Percentiles rank a stretch among this genome's conserved stretches.
phyloP scores from a whole-genome alignment of 2,888 invertebrate genomes.

The Sisyra nigra region DNA sequence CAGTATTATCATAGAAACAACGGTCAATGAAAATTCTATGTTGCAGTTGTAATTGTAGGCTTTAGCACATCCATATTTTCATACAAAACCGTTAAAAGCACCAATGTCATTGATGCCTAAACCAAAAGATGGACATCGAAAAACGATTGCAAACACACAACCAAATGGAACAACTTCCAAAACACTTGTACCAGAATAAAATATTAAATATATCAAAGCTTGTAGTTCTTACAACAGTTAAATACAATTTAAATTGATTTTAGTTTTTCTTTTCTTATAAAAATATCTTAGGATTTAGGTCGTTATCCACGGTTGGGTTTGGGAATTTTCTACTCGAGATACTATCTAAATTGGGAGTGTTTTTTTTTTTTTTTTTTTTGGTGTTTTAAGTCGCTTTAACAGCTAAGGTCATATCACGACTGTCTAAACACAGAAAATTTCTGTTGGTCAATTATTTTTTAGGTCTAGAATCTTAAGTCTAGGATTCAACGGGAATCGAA shows the following conservation, averaged over 20 bases:
- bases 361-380: too few species aligned
- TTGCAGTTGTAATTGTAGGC: conserved; percentile 37
- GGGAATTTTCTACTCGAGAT: too few species aligned
- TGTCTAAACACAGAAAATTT: too few species aligned
- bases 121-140: conserved; percentile 25
- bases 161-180: not conserved
- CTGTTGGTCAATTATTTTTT: too few species aligned
- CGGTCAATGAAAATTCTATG: not conserved
- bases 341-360: too few species aligned
- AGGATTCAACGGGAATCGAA: too few species aligned
- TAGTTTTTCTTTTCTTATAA: not conserved
- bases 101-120: conserved; percentile 49
- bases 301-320: too few species aligned
- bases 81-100: conserved; percentile 46
- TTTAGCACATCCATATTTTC: conserved; percentile 55
- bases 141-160: not conserved
- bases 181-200: not conserved
- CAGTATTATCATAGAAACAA: conserved; percentile 11
- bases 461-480: too few species aligned
- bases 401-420: too few species aligned
- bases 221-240: not conserved
- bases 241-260: not conserved
- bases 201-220: not conserved
- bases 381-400: too few species aligned
- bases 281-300: too few species aligned